Evolutionary conservation across 2,113 vertebrate species (phyloP).

Genomic region (Entelurus aequoreus): DNA sequence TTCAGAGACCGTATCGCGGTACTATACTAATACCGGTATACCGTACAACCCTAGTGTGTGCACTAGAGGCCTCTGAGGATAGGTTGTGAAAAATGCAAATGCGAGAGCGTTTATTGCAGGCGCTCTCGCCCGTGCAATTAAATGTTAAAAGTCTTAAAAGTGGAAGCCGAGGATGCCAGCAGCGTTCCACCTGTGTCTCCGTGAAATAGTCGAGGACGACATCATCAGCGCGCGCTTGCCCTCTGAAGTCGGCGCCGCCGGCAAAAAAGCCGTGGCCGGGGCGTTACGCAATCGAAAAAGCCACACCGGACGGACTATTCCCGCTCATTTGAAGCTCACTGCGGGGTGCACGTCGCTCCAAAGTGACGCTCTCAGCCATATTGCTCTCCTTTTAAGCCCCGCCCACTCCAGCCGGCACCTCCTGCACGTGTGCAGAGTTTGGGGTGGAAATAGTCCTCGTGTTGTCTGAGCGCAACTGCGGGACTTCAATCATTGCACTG

Average conservation of each 20-base stretch:
- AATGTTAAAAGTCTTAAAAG: conserved; percentile 27
- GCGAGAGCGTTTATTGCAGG: conserved; percentile 9
- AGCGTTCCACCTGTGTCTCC: conserved; percentile 30
- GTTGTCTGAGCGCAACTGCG: background rate
- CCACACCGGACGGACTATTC: conserved; percentile 28
- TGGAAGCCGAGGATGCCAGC: conserved; percentile 41
- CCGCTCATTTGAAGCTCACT: conserved; percentile 33
- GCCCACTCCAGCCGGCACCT: conserved; percentile 20
- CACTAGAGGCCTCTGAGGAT: conserved; percentile 23
- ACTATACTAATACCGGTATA: no score
- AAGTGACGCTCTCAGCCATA: conserved; percentile 58
- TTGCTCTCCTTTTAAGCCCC: conserved; percentile 23
- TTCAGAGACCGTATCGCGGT: no score
- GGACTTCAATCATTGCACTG: no score
- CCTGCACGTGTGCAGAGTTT: background rate
- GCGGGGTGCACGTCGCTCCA: conserved; percentile 52
- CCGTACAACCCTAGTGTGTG: background rate
- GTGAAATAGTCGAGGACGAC: conserved; percentile 9
- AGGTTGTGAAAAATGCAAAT: conserved; percentile 49
- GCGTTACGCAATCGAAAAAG: conserved; percentile 49
- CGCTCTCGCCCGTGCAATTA: conserved; percentile 38
- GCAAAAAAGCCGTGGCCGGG: conserved; percentile 27
- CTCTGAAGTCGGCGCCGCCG: conserved; percentile 49
- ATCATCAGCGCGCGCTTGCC: conserved; percentile 15
- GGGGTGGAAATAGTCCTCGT: background rate